A percentile compares a stretch with the other conserved stretches of the same genome.
These are phyloP conservation scores for Buathra laborator DNA, from an alignment of 2,888 invertebrate species.

Conservation along the genomic window DNA sequence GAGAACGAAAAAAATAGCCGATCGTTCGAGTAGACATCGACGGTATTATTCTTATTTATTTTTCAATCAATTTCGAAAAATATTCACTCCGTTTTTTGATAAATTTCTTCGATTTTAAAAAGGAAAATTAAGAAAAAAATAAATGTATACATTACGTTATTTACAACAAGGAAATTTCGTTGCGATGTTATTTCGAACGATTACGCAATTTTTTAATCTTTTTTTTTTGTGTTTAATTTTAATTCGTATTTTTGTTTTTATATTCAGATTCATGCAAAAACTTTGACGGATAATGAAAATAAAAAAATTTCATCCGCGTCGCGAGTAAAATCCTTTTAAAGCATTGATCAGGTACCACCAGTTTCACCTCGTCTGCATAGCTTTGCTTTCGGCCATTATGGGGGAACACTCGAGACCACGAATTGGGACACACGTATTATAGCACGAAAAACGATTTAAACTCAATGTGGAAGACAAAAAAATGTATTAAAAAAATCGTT, in stretches of 20 bases:
- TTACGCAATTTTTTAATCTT: too few species aligned
- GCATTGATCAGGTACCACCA: not conserved
- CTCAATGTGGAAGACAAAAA: not conserved
- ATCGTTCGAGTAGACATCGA: too few species aligned
- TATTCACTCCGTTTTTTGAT: too few species aligned
- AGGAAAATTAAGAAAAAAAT: too few species aligned
- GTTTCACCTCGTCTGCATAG: conserved; percentile 5
- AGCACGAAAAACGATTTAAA: not conserved
- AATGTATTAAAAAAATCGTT: not conserved
- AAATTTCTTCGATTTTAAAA: too few species aligned
- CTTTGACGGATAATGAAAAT: not conserved
- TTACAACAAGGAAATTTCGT: not conserved
- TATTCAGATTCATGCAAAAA: not conserved
- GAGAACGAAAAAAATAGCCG: not conserved
- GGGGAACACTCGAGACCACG: conserved; percentile 40
- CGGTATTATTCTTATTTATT: too few species aligned
- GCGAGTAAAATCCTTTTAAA: not conserved
- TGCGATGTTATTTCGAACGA: not conserved
- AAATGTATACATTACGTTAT: too few species aligned
- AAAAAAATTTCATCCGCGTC: not conserved
- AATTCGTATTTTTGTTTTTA: too few species aligned
- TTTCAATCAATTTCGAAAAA: too few species aligned
- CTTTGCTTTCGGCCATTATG: conserved; percentile 60
- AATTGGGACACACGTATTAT: conserved; percentile 39
- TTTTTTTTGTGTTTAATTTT: too few species aligned